Percentiles rank a stretch among this genome's conserved stretches.
These are phyloP conservation scores for Physeter macrocephalus DNA, from an alignment of 2,113 vertebrate genomes.

Conservation along the genomic window DNA sequence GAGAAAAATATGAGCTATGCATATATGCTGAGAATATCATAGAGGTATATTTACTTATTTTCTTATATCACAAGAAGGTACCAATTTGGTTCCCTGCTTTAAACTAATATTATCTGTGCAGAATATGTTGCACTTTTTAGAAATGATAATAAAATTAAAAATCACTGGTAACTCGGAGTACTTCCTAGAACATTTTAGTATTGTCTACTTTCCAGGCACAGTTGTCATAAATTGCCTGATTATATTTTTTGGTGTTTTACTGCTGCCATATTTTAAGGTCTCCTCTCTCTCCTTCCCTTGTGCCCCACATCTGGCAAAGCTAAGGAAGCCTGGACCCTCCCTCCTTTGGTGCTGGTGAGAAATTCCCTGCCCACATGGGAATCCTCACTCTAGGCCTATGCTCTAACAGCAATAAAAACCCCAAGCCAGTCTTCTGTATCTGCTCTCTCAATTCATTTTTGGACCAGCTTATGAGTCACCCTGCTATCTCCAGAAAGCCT, in stretches of 20 bases:
- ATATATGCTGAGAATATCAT: background rate
- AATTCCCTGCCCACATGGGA: fast-evolving
- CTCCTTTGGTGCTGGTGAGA: background rate
- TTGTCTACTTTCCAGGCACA: background rate
- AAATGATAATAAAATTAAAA: background rate
- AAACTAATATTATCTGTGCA: background rate
- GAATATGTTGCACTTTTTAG: background rate
- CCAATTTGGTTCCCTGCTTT: background rate
- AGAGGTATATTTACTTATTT: background rate
- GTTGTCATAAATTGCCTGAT: background rate
- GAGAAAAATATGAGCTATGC: background rate
- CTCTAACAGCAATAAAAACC: background rate
- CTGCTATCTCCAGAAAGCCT: background rate
- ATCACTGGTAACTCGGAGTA: background rate
- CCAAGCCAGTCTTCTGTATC: background rate
- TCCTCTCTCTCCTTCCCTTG: background rate
- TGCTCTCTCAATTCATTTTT: background rate
- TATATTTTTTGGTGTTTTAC: background rate
- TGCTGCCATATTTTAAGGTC: background rate
- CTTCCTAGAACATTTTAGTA: background rate
- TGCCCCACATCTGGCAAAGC: background rate
- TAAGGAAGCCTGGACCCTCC: fast-evolving
- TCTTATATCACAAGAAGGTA: background rate
- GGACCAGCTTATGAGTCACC: background rate
- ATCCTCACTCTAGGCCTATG: background rate